Conservation (phyloP, 35 echinoderm and acorn worm genomes). For the Eucidaris tribuloides region DNA sequence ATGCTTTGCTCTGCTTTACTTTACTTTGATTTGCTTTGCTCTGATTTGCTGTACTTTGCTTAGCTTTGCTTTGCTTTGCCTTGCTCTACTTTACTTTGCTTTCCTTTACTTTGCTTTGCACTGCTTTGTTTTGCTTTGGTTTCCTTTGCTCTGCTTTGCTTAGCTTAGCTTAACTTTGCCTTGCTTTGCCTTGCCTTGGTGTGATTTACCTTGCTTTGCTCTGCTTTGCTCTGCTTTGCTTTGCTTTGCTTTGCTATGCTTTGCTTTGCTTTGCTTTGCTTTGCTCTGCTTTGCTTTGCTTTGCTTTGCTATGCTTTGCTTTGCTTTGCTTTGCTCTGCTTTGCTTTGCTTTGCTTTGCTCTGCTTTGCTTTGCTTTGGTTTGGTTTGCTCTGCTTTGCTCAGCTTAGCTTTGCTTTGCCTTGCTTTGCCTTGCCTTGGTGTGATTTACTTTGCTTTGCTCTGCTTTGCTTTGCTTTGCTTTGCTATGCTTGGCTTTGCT, state of each 20-base stretch:
- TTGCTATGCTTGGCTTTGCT: too few relatives aligned
- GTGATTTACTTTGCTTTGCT: neutral
- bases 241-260: neutral
- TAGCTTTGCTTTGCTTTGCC: too few relatives aligned
- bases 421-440: neutral
- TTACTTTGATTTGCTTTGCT: neutral
- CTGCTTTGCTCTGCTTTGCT: constrained; percentile 1
- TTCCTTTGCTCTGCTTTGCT: neutral
- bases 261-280: constrained; percentile 10
- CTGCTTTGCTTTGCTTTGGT: constrained; percentile 4
- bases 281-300: constrained; percentile 14
- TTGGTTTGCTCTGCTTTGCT: constrained; percentile 16
- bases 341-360: constrained; percentile 9
- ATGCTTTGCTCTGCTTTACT: neutral
- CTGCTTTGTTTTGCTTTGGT: neutral
- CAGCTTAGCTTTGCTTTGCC: neutral
- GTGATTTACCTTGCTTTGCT: constrained; percentile 7
- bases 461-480: too few relatives aligned
- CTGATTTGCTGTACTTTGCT: neutral
- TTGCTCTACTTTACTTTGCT: neutral
- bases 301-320: constrained; percentile 12
- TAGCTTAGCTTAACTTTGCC: neutral
- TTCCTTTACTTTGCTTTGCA: neutral
- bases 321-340: constrained; percentile 14
- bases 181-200: neutral